These are phyloP conservation scores for Phanerotoma sp. DNA, from an alignment of 2,888 invertebrate genomes.

Conservation along the genomic window DNA sequence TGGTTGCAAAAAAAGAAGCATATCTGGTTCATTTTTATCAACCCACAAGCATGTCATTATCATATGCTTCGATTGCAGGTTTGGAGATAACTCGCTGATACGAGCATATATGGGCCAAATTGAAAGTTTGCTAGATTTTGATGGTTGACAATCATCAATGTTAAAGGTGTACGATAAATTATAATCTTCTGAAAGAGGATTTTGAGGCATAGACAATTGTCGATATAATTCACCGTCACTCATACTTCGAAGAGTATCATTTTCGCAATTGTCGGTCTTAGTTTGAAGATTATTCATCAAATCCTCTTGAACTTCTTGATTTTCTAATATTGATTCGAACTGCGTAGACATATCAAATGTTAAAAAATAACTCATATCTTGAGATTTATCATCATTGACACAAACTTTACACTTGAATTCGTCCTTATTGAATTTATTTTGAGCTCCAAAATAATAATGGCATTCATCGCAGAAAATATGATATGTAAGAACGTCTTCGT, in stretches of 20 bases:
- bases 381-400: not conserved
- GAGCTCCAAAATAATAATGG: not conserved
- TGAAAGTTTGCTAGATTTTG: constrained; percentile 21
- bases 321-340: not conserved
- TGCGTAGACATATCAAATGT: not conserved
- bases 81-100: constrained; percentile 27
- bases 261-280: not conserved
- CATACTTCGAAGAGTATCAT: not conserved
- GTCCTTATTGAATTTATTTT: not conserved
- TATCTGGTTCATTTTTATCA: constrained; percentile 24
- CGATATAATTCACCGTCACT: constrained; percentile 5
- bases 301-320: not conserved
- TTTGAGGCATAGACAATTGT: not conserved
- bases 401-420: not conserved
- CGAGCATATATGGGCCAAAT: constrained; percentile 31
- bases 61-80: constrained; percentile 13
- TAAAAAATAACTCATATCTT: not conserved
- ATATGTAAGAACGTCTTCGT: not conserved
- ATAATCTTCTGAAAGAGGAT: not conserved
- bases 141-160: constrained; percentile 29
- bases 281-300: not conserved
- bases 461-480: not conserved
- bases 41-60: constrained; percentile 25
- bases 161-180: too few species aligned
- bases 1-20: constrained; percentile 26